phyloP scores from a whole-genome alignment of 2,113 vertebrate genomes.

The Varanus salvator region DNA sequence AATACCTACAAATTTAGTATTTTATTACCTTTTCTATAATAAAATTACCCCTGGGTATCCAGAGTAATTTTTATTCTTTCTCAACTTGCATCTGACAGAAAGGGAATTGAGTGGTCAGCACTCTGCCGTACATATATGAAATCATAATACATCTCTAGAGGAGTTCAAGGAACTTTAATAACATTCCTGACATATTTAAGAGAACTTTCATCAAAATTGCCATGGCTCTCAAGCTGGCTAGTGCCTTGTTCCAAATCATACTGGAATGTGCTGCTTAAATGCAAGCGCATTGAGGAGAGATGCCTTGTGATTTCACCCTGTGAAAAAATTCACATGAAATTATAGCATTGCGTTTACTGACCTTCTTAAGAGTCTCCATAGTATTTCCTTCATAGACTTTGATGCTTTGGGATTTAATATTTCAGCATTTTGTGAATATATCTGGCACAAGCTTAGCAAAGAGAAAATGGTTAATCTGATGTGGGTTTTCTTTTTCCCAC shows the following conservation, averaged over 20 bases:
- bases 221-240: constrained; percentile 2
- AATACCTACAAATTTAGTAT: constrained; percentile 68
- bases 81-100: constrained; percentile 57
- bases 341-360: neutral
- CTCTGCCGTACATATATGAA: constrained; percentile 38
- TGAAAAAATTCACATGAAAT: neutral
- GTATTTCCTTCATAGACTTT: constrained; percentile 24
- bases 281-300: neutral
- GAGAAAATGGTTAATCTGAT: constrained; percentile 30
- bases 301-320: neutral
- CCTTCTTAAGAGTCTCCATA: constrained; percentile 44
- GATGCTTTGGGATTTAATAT: constrained; percentile 40
- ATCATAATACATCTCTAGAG: constrained; percentile 50
- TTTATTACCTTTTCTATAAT: constrained; percentile 72
- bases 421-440: constrained; percentile 31
- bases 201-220: constrained; percentile 28
- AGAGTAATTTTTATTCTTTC: constrained; percentile 66
- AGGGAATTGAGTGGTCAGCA: constrained; percentile 59
- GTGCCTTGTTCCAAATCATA: constrained; percentile 40
- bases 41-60: constrained; percentile 67
- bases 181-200: constrained; percentile 43
- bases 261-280: constrained; percentile 25
- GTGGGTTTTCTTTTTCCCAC: neutral
- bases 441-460: constrained; percentile 16
- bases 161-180: constrained; percentile 50